Evolutionary conservation across 2,888 invertebrate genomes (phyloP).

Genomic region (Luperina testacea): DNA sequence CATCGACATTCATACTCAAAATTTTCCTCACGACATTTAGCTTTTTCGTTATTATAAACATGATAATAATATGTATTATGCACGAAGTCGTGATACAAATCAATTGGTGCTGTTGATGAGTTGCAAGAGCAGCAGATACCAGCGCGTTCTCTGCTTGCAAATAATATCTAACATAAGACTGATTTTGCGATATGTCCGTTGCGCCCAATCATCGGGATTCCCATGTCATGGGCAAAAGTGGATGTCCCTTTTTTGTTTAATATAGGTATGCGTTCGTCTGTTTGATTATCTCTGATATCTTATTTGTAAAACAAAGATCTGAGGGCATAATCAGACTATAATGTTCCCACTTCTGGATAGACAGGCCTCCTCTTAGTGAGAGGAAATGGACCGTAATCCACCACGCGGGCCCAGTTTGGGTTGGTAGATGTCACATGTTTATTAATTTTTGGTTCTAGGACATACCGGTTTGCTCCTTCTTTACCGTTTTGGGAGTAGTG

Average conservation of each 20-base stretch:
- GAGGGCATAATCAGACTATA: not conserved
- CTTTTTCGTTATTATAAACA: not conserved
- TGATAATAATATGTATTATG: not conserved
- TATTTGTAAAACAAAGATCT: not conserved
- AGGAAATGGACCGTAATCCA: too few relatives aligned
- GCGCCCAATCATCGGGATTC: not conserved
- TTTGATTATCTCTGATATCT: too few relatives aligned
- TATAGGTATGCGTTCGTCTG: not conserved
- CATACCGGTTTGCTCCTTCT: too few relatives aligned
- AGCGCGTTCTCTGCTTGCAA: not conserved
- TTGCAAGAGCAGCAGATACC: not conserved
- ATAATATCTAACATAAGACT: not conserved
- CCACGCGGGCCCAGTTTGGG: too few relatives aligned
- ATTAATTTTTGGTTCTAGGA: too few relatives aligned
- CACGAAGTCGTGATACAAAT: not conserved
- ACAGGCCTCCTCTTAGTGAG: too few relatives aligned
- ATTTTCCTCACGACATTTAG: too few relatives aligned
- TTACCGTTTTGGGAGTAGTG: too few relatives aligned
- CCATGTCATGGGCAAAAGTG: not conserved
- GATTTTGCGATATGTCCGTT: not conserved
- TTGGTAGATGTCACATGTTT: too few relatives aligned
- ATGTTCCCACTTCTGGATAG: too few relatives aligned
- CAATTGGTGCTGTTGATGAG: not conserved
- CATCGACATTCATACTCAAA: too few relatives aligned
- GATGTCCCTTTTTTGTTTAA: not conserved